Base-by-base conservation (phyloP, 2,113 vertebrate genomes). In the Oryzias woworae region DNA sequence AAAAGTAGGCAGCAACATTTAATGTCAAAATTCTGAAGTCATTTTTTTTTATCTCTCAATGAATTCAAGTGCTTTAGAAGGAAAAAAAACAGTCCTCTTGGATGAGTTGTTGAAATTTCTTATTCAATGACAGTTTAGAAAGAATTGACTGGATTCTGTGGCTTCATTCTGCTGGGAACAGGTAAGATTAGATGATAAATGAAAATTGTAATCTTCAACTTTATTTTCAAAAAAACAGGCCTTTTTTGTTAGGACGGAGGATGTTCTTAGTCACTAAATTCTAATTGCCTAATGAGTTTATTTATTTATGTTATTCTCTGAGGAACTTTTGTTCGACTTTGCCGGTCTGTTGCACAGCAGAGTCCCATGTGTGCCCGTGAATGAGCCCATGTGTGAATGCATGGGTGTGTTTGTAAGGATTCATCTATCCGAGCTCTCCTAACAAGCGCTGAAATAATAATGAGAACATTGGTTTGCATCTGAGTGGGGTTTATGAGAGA, bases 381-480 rank as follows among this genome's bases (percentile, higher is more conserved):
- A 77, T 53, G 72, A 58, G 46, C 68, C 45, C 69, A 71, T 44
- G 66, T 78, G 81, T 85, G 78, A 73, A 84, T 77, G 85, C 83
- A 81, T 71, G 75, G 77, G 65, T 79, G 83, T 89, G 73, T 82
- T 82, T 85, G 67, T 77, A 69, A 79, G 69, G 77, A 81, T 76
- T 77, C 69, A 61, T 82, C 73, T 63, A 43, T 48, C 81, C 55
- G 55, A 70, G 80, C 82, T 90, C 86, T 57, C 73, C 77, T 86
- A 80, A 69, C 82, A 84, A 69, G 56, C 79, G 16, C 69, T 90
- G 70, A 90, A 91, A 87, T 87, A 89, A 85, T 89, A 77, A 91
- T 91, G 88, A 88, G 84, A 86, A 77, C 75, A 78, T 56, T 14
- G 57, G 71, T 78, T 36, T 61, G 58, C 54, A 73, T 82, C 62